Base-by-base conservation (phyloP, 30 jellyfish, hydroid and myxozoan species). In the Turritopsis rubra region DNA sequence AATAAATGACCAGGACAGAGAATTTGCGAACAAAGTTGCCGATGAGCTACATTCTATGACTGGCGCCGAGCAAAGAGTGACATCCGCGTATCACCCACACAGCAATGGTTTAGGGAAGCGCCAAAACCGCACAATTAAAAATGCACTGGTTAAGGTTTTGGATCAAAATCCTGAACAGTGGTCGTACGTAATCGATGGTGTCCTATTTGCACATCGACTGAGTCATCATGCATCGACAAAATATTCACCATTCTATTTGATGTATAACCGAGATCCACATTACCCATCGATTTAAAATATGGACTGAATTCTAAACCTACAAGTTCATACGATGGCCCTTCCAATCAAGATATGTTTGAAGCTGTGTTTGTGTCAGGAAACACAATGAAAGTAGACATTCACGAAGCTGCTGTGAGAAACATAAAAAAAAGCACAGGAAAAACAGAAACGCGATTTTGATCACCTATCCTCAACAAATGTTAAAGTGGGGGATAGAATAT, bases 111-210 rank as follows among this genome's bases (percentile, higher is more conserved):
- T n/a, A n/a, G n/a, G n/a, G n/a, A n/a, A n/a, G n/a, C n/a, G n/a
- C n/a, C n/a, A n/a, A n/a, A n/a, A n/a, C n/a, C n/a, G n/a, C n/a
- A n/a, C n/a, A n/a, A n/a, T n/a, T n/a, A n/a, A n/a, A n/a, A n/a
- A n/a, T n/a, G n/a, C n/a, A n/a, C n/a, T n/a, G n/a, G n/a, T n/a
- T n/a, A n/a, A n/a, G n/a, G n/a, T n/a, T n/a, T n/a, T n/a, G n/a
- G n/a, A n/a, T n/a, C n/a, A n/a, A n/a, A n/a, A n/a, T n/a, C n/a
- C n/a, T n/a, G n/a, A n/a, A n/a, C n/a, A n/a, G n/a, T n/a, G n/a
- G n/a, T n/a, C 77, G 30, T 68, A 68, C 77, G 16, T 68, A 5
- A 68, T 68, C 77, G 13, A n/a, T n/a, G n/a, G n/a, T n/a, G 77
- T 21, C 77, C 28, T 68, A 26, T 68, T 68, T 68, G 77, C 16